phyloP scores from a whole-genome alignment of 2,797 vertebrate species.

The Acrossocheilus wenchowensis region DNA sequence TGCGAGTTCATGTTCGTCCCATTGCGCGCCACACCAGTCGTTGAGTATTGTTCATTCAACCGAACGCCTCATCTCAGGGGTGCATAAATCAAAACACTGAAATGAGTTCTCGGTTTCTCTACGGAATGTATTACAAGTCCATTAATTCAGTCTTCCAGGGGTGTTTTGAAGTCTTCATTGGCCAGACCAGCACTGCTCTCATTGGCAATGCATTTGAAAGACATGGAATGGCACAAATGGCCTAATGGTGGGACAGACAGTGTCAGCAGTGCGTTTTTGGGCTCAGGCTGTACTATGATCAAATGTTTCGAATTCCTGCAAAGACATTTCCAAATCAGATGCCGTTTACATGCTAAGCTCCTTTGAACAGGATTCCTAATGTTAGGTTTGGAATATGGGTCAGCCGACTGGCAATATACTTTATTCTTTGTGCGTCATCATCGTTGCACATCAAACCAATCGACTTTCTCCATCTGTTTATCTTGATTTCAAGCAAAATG shows the following conservation, averaged over 20 bases:
- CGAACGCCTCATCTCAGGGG: conserved; percentile 36
- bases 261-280: not conserved
- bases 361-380: conserved; percentile 61
- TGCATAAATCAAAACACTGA: conserved; percentile 44
- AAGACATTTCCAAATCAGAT: conserved; percentile 51
- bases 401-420: conserved; percentile 54
- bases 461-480: conserved; percentile 40
- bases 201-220: conserved; percentile 89
- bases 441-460: conserved; percentile 1
- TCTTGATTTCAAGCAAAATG: conserved; percentile 49
- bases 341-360: conserved; percentile 64
- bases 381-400: conserved; percentile 60
- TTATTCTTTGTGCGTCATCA: conserved; percentile 44
- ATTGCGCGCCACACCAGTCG: conserved; percentile 34
- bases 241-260: not conserved
- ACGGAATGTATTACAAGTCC: conserved; percentile 54
- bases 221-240: conserved; percentile 75
- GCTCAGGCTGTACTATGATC: not conserved
- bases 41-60: conserved; percentile 41
- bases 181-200: conserved; percentile 80
- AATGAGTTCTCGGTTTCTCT: conserved; percentile 48
- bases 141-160: conserved; percentile 55
- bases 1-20: conserved; percentile 43
- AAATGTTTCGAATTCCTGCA: not conserved
- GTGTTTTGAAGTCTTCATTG: conserved; percentile 82